Evolutionary conservation across 2,797 vertebrate species (phyloP).

Genomic region (Ataeniobius toweri): DNA sequence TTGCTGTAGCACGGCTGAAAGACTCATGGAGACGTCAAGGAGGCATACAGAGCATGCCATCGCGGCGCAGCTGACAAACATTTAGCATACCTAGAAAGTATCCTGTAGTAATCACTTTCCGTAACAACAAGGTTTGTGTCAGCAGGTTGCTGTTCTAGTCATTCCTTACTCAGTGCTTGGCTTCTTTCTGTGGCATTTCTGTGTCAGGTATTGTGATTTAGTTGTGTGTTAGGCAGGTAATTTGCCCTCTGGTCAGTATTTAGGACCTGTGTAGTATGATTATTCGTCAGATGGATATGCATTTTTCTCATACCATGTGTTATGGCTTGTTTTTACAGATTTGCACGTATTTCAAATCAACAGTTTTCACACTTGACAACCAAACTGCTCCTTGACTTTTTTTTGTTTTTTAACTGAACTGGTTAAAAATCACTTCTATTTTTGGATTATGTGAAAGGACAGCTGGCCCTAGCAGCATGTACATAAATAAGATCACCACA

Average conservation of each 20-base stretch:
- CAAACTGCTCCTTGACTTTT: background rate
- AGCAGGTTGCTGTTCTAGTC: background rate
- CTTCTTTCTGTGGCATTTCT: background rate
- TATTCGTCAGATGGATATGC: background rate
- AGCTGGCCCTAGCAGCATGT: background rate
- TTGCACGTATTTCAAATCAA: background rate
- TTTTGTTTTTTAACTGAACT: background rate
- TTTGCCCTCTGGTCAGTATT: background rate
- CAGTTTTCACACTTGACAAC: background rate
- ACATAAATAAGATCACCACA: background rate
- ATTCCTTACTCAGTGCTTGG: background rate
- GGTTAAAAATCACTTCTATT: background rate
- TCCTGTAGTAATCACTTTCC: background rate
- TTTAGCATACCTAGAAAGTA: background rate
- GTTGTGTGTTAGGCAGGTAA: background rate
- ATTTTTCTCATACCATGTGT: background rate
- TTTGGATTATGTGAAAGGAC: background rate
- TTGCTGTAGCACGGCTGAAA: background rate
- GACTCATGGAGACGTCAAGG: background rate
- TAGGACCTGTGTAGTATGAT: background rate
- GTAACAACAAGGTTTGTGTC: background rate
- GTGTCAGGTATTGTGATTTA: background rate
- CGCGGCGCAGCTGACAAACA: background rate
- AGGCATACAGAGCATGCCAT: background rate
- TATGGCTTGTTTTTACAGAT: background rate